A percentile compares a stretch with the other conserved stretches of the same genome.
Evolutionary conservation across 2,797 vertebrate genomes (phyloP).

Genomic region (Lophius americanus): DNA sequence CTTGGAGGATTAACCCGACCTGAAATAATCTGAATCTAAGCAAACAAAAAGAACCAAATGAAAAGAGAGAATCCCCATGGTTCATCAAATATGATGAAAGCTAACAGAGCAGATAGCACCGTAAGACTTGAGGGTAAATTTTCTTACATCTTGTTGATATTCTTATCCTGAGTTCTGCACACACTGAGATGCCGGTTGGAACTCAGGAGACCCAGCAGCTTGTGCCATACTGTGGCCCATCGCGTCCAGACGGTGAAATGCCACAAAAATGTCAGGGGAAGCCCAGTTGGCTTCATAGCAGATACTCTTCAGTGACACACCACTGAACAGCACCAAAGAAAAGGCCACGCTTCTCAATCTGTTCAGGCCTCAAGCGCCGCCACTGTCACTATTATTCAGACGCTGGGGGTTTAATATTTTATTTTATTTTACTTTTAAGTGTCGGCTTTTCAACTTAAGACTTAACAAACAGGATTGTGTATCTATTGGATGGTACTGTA

Average conservation of each 20-base stretch:
- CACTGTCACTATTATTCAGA: conserved; percentile 39
- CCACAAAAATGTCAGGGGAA: conserved; percentile 76
- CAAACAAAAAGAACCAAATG: too few relatives aligned
- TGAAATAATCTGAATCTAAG: too few relatives aligned
- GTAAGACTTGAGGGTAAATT: conserved; percentile 9
- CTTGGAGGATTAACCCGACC: too few relatives aligned
- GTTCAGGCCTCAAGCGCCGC: conserved; percentile 37
- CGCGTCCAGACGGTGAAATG: conserved; percentile 74
- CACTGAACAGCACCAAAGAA: conserved; percentile 58
- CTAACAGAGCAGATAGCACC: conserved; percentile 25
- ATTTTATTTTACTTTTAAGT: conserved; percentile 5
- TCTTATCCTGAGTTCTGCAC: conserved; percentile 35
- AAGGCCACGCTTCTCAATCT: conserved; percentile 58
- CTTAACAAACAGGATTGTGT: conserved; percentile 24
- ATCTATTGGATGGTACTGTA: conserved; percentile 16
- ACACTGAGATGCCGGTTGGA: conserved; percentile 41
- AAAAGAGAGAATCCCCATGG: background rate
- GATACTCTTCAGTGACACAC: conserved; percentile 57
- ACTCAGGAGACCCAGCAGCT: conserved; percentile 64
- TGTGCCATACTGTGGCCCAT: conserved; percentile 56
- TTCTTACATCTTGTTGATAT: conserved; percentile 45
- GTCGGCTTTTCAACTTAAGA: conserved; percentile 18
- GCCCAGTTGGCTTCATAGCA: conserved; percentile 57
- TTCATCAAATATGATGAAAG: conserved; percentile 35
- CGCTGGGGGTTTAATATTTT: conserved; percentile 38